Evolutionary conservation across 64 coral and sea anemone genomes (phyloP).

Genomic region (Pocillopora damicornis): DNA sequence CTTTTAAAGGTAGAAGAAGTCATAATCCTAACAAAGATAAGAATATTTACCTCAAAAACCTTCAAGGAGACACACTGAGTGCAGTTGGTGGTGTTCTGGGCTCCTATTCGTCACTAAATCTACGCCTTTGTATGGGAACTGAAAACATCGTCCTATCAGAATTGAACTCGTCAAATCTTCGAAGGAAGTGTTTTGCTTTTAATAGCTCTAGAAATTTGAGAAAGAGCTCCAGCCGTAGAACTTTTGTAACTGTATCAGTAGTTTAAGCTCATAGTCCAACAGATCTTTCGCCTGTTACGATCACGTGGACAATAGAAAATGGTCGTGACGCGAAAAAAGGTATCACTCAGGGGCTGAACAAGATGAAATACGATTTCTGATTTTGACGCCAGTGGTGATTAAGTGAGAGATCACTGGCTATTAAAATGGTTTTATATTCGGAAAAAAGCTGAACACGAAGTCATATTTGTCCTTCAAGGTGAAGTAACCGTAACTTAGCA

Average conservation of each 20-base stretch:
- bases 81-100: neutral
- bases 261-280: neutral
- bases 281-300: neutral
- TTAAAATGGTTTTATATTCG: no score
- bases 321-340: no score
- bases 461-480: no score
- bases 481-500: no score
- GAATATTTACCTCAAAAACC: neutral
- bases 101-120: constrained; percentile 3
- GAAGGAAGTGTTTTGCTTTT: neutral
- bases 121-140: neutral
- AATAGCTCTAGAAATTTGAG: neutral
- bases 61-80: neutral
- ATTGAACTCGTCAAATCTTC: neutral
- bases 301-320: neutral
- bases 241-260: neutral
- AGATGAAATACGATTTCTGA: no score
- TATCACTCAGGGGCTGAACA: no score
- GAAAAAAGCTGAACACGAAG: no score
- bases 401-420: no score
- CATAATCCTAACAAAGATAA: neutral
- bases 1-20: neutral
- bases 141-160: neutral
- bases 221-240: neutral
- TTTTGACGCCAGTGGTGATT: no score